Evolutionary conservation across 2,113 vertebrate species (phyloP).

Genomic region (Pholis gunnellus): DNA sequence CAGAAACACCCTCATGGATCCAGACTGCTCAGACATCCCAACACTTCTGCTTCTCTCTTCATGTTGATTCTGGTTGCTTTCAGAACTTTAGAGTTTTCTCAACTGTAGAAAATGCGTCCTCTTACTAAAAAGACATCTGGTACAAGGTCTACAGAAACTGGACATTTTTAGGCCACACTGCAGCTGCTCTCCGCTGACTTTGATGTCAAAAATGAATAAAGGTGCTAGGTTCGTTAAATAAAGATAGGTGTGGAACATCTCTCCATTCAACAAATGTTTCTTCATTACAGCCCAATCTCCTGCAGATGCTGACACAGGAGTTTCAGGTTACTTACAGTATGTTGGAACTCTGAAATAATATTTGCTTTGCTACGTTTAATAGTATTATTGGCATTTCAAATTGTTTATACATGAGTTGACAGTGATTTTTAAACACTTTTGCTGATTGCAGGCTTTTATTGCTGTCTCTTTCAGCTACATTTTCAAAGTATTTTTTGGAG

Average conservation of each 20-base stretch:
- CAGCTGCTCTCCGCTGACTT: not conserved
- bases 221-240: slow-evolving; percentile 18
- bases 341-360: slow-evolving; percentile 4
- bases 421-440: slow-evolving; percentile 16
- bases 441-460: not conserved
- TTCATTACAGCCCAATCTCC: not conserved
- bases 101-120: not conserved
- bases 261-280: not conserved
- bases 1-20: not conserved
- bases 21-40: not conserved
- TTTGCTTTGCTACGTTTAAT: slow-evolving; percentile 7
- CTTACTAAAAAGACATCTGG: not conserved
- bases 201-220: not conserved
- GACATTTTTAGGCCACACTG: slow-evolving; percentile 1
- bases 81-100: not conserved
- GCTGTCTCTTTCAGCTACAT: not conserved
- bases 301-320: not conserved
- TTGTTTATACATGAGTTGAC: slow-evolving; percentile 44
- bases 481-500: slow-evolving; percentile 2
- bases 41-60: slow-evolving; percentile 22
- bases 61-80: not conserved
- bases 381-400: slow-evolving; percentile 7
- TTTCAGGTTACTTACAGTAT: not conserved
- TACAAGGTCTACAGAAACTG: not conserved
- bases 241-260: not conserved